Base-by-base conservation (phyloP, 2,888 invertebrate species). In the Heliconius aoede region DNA sequence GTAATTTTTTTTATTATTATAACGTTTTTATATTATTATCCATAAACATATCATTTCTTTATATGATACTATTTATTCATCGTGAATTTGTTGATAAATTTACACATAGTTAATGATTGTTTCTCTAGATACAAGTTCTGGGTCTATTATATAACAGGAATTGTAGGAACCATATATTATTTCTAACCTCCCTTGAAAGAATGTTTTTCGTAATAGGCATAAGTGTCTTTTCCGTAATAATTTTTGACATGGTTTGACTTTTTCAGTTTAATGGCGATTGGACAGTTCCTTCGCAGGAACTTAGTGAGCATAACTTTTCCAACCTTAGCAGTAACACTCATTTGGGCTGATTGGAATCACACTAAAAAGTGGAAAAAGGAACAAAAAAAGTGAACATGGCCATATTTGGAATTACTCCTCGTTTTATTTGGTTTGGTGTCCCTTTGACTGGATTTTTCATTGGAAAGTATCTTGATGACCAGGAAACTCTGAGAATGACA, bases 281-380 rank as follows among this genome's bases (percentile, higher is more conserved):
- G 84, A 82, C 81, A 77, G 65, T 89, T 96, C 81, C 86, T 96
- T 78, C 95, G 92, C 82, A 95, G 95, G 86, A 97, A 97, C 93
- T 92, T 96, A 81, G 91, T 96, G 83, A 96, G 96, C 83, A 95
- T 96, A 80, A 85, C 96, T 77, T 96, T 97, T 86, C 98, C 98
- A 24, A 91, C 95, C 55, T 80, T 96, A 81, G 86, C 95, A 76
- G 90, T 87, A 40, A 85, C 90, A 30, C 84, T 95, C 4, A 97
- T 98, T 85, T 97, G 94, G 90, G 95, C 96, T 8, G 98, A 98
- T 87, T 97, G 96, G 94, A 95, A 91, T 75, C 96, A 96, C 83
- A 98, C 98, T 0, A 95, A 95, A 82, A 91, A 95, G 91, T 98
- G 97, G 96, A 98, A 98, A 62, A 65, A 60, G 21, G 69, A 88